Evolutionary conservation across 2,797 vertebrate species (phyloP).

Genomic region (Coregonus ussuriensis): DNA sequence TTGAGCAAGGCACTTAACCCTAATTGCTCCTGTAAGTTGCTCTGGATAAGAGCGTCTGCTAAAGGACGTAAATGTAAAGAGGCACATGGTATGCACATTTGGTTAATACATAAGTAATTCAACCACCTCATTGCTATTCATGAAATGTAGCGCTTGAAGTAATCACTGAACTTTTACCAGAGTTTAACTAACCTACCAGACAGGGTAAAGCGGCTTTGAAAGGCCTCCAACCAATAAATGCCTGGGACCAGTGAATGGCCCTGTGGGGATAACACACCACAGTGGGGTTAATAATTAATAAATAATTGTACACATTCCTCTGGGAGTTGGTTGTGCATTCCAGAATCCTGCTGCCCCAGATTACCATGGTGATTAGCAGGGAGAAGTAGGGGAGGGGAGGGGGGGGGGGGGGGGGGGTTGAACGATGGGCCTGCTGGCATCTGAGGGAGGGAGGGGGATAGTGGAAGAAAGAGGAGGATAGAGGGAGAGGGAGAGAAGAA

Average conservation of each 20-base stretch:
- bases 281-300: constrained; percentile 40
- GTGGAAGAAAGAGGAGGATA: neutral
- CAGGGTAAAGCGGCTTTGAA: too few relatives aligned
- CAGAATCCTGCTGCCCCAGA: constrained; percentile 58
- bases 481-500: neutral
- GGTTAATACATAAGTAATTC: neutral
- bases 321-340: constrained; percentile 61
- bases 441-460: too few relatives aligned
- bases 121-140: neutral
- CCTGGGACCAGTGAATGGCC: constrained; percentile 13
- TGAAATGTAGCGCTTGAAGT: neutral
- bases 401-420: neutral
- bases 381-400: constrained; percentile 33
- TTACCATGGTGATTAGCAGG: constrained; percentile 65
- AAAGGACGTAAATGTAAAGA: neutral
- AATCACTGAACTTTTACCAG: neutral
- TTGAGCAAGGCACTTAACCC: too few relatives aligned
- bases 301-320: constrained; percentile 75
- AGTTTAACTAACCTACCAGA: neutral
- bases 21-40: too few relatives aligned
- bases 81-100: neutral
- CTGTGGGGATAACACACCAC: constrained; percentile 15
- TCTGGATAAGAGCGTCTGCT: too few relatives aligned
- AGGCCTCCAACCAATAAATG: neutral
- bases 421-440: too few relatives aligned